Percentiles rank a stretch among this genome's conserved stretches.
phyloP scores from a whole-genome alignment of 2,113 vertebrate genomes.

The Rhinoptilus africanus region DNA sequence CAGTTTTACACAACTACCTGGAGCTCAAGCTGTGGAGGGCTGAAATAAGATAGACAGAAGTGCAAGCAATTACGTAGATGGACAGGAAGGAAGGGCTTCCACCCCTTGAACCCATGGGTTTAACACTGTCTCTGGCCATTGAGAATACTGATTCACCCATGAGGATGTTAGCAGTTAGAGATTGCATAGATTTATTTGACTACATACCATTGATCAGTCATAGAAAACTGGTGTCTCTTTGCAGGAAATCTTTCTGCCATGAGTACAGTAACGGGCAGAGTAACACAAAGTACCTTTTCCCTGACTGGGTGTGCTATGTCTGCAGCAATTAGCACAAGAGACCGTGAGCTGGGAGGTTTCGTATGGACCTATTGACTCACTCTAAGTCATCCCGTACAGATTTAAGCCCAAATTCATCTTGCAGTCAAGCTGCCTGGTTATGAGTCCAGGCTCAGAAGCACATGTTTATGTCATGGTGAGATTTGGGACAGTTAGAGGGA shows the following conservation, averaged over 20 bases:
- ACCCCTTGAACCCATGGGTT: not conserved
- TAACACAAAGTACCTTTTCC: not conserved
- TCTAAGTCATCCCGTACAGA: not conserved
- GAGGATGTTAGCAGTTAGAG: not conserved
- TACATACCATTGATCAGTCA: not conserved
- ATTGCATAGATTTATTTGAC: not conserved
- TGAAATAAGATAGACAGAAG: not conserved
- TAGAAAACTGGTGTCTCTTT: not conserved
- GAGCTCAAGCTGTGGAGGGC: not conserved
- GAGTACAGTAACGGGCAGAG: not conserved
- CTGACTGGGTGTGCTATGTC: not conserved
- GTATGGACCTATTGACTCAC: not conserved
- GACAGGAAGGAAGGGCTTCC: not conserved
- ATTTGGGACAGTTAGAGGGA: not conserved
- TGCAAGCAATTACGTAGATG: not conserved
- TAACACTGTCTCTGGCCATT: not conserved
- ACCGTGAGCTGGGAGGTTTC: not conserved
- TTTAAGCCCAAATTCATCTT: not conserved
- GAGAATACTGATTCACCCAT: not conserved
- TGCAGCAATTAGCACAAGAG: not conserved
- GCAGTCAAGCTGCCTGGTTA: not conserved
- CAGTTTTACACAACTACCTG: not conserved
- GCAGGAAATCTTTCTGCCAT: not conserved
- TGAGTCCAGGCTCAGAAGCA: not conserved
- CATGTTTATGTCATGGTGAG: not conserved